Conservation (phyloP, 2,113 vertebrate species). For the Himantopus leucocephalus region DNA sequence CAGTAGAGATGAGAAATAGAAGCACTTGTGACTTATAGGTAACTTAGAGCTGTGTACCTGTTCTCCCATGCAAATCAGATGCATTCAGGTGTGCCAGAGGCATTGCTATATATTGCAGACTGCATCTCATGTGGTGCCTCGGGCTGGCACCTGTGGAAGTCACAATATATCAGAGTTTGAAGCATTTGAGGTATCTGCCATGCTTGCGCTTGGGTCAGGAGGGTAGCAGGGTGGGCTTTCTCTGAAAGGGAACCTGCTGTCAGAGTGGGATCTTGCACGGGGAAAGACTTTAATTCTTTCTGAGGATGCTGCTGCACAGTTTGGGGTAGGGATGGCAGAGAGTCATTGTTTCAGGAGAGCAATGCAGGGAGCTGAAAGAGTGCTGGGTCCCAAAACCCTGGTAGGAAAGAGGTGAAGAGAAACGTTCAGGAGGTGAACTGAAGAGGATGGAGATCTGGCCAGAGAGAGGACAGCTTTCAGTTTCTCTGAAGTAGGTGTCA, state of each 20-base stretch:
- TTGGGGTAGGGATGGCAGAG: neutral
- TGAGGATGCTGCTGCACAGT: neutral
- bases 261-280: neutral
- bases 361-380: neutral
- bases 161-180: neutral
- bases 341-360: neutral
- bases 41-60: neutral
- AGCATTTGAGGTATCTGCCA: neutral
- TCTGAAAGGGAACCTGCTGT: neutral
- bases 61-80: neutral
- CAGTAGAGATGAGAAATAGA: neutral
- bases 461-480: neutral
- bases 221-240: too few relatives aligned
- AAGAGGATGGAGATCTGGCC: neutral
- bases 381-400: neutral
- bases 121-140: neutral
- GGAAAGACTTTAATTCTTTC: neutral
- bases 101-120: neutral
- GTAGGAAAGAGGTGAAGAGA: neutral
- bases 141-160: neutral
- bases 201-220: neutral
- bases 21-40: neutral
- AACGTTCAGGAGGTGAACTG: neutral
- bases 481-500: neutral
- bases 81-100: neutral